Base-by-base conservation (phyloP, 1,140 invertebrate genomes). In the Drosophila truncata region DNA sequence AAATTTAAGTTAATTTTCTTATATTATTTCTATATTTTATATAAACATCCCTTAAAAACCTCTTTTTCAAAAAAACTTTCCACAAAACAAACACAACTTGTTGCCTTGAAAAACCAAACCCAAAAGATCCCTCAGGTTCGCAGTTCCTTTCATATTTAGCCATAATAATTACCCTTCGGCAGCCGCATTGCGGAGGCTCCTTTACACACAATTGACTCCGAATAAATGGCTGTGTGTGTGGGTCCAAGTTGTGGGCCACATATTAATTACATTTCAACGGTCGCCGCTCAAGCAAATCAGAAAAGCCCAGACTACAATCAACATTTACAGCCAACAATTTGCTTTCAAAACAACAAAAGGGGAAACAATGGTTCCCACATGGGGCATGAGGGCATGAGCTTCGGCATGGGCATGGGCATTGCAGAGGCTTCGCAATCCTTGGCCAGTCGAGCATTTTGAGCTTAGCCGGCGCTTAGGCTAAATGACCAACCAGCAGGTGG, bases 241-340 rank as follows among this genome's bases (percentile, higher is more conserved):
- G 25, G 33, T 11, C 23, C 41, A 65, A 65, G 58, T 64, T 64
- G 65, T 69, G 62, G 49, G 33, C 33, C 64, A 71, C 18, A 67
- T 86, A 85, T 86, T 86, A 88, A 86, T 86, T 86, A 88, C 83
- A 83, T 80, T 83, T 76, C 84, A 88, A 80, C 66, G 86, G 63
- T 73, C 47, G 39, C 62, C 80, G 76, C 76, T 76, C 70, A 87
- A 75, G 79, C 79, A 78, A 62, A 72, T 77, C 83, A 64, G 59
- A 79, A 87, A 76, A 82, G 84, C 80, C 84, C 74, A 54, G 66
- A 78, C 33, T 54, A 41, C 72, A 72, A 49, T 44, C 73, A 70
- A 62, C 64, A 72, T 71, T 72, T 71, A 72, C 49, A 44, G 66
- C 55, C 54, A 58, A 67, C 52, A 82, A 69, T 61, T 62, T 75